A percentile compares a stretch with the other conserved stretches of the same genome.
phyloP scores from a whole-genome alignment of 1,140 invertebrate genomes.

The Oedothorax gibbosus region DNA sequence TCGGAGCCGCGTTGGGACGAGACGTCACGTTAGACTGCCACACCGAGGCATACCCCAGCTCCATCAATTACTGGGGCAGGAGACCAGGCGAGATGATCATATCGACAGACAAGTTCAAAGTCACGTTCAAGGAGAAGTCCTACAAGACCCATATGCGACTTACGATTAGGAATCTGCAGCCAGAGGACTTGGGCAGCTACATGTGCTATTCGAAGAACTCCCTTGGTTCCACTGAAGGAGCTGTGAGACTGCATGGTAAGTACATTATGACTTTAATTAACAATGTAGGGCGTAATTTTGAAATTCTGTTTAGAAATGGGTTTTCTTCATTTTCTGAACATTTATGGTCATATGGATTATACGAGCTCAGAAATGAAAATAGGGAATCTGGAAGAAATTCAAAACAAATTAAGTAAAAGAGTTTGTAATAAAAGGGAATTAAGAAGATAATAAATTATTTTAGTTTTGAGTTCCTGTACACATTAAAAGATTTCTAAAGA shows the following conservation, averaged over 20 bases:
- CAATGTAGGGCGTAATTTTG: too few relatives aligned
- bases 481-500: too few relatives aligned
- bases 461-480: too few relatives aligned
- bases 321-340: too few relatives aligned
- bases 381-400: too few relatives aligned
- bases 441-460: too few relatives aligned
- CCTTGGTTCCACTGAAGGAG: slow-evolving; percentile 88
- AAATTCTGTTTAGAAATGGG: too few relatives aligned
- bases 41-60: slow-evolving; percentile 87
- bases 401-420: too few relatives aligned
- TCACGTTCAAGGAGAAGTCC: slow-evolving; percentile 65
- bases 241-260: slow-evolving; percentile 90
- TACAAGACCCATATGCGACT: slow-evolving; percentile 60
- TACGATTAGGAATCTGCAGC: slow-evolving; percentile 69
- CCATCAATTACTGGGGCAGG: slow-evolving; percentile 69
- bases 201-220: slow-evolving; percentile 94
- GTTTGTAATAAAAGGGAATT: too few relatives aligned
- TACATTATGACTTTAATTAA: neutral
- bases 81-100: slow-evolving; percentile 85
- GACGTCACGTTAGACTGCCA: slow-evolving; percentile 84
- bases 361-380: too few relatives aligned
- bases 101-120: slow-evolving; percentile 82
- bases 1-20: slow-evolving; percentile 82
- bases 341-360: too few relatives aligned
- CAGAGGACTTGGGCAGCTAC: slow-evolving; percentile 84